Evolutionary conservation across 2,797 vertebrate genomes (phyloP), one percentile per base, ranked within the genome.

Genomic region (Choloepus didactylus): DNA sequence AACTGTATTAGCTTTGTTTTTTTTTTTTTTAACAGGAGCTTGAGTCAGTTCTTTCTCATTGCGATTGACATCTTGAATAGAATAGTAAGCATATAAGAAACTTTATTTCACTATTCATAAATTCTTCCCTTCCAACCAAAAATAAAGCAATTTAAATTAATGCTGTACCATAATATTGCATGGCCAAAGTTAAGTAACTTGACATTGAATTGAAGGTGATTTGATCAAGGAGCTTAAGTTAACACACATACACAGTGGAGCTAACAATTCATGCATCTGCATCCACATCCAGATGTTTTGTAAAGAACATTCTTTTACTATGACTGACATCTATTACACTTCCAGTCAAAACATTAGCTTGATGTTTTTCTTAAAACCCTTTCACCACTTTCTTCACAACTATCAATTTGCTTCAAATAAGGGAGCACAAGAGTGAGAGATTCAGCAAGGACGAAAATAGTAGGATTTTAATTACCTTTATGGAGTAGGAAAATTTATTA

Each of bases 61-160:
- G 21, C 12, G 64, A n/a, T 75, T 69, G 70, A 95, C 94, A 88
- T 93, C 76, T 89, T 87, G n/a, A 41, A 51, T 64, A 49, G 70
- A 56, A 3, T 23, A 81, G 41, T 89, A 21, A 80, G 29, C 21
- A 82, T 41, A 10, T 49, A 85, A 91, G 72, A 87, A 54, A 82
- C 8, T 14, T 73, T 54, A 54, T 62, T 76, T 81, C 64, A 31
- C 46, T 91, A 29, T 76, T 92, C 23, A 73, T 79, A 88, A 66
- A 73, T 89, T 46, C 27, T 83, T 82, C 70, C 19, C 81, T 82
- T 69, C 29, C 12, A 4, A 89, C 70, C 23, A 41, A 89, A 95
- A 94, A 72, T 46, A 93, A 91, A 93, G n/a, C 31, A 56, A 86
- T 38, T 95, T 88, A 41, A 93, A 75, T 88, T 76, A 93, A 76